Base-by-base conservation (phyloP, 2,888 invertebrate species). In the Spisula solida region DNA sequence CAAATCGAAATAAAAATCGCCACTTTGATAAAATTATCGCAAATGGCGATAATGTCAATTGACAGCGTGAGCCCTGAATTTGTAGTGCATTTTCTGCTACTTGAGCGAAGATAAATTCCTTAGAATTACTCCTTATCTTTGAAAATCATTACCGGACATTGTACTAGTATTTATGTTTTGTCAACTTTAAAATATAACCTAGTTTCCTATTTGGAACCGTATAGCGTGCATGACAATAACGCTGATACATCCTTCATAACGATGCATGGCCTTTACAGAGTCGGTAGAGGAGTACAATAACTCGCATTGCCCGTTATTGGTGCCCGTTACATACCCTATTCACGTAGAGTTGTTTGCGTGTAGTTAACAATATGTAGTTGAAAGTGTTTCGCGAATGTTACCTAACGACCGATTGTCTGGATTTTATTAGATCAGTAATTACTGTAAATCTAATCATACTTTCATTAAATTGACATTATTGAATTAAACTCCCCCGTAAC, bases 351-450 rank as follows among this genome's bases (percentile, higher is more conserved):
- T 66, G 25, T 66, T 66, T 25, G 60, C 25, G 60, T n/a, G n/a
- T 8, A 12, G 1, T 10, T 25, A 25, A n/a, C 25, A 25, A 25
- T 8, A 66, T 66, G 25, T 70, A 34, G 70, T 48, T 29, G n/a
- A 48, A 66, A 25, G 70, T 47, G 41, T 47, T 48, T 70, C 70
- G 29, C 60, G 29, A 83, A 83, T 83, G 83, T 29, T 47, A 16
- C 70, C 25, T 70, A 83, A 83, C 31, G 70, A 83, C 1, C 55
- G 47, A 29, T 25, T 29, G 70, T 48, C 47, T 83, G 83, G 82
- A 25, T 83, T n/a, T 82, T 70, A 70, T 83, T 70, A 70, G 70
- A 83, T 83, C n/a, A 47, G 70, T 83, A 25, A 83, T 83, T 83
- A 70, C 48, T 70, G 70, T 83, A 83, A 48, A 83, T 83, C 70